Conservation (phyloP, 2,888 invertebrate genomes). For the Cataglyphis altisquamis region DNA sequence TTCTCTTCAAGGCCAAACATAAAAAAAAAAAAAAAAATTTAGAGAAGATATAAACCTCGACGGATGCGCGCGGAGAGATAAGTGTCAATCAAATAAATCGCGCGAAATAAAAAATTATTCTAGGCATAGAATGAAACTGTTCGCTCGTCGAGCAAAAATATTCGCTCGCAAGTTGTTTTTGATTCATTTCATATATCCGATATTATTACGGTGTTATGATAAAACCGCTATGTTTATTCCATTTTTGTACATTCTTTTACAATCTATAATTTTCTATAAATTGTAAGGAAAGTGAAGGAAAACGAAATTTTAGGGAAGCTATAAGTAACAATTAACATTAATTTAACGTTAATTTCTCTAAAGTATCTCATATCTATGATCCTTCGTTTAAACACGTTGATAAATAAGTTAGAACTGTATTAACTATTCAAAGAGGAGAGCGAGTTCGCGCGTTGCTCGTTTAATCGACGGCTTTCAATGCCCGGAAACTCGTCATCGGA, state of each 20-base stretch:
- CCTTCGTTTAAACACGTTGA: not conserved
- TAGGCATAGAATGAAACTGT: not conserved
- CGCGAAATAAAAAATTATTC: not conserved
- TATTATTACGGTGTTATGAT: not conserved
- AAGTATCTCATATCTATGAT: not conserved
- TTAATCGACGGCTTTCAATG: constrained; percentile 65
- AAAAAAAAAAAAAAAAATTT: not conserved
- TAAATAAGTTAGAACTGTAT: constrained; percentile 4
- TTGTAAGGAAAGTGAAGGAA: not conserved
- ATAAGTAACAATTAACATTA: not conserved
- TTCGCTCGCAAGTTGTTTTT: not conserved
- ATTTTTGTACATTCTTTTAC: not conserved
- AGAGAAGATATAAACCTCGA: constrained; percentile 16
- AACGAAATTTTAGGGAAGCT: not conserved
- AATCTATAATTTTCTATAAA: not conserved
- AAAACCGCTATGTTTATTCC: not conserved
- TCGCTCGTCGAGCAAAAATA: not conserved
- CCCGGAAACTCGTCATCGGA: constrained; percentile 69
- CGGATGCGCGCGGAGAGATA: not conserved
- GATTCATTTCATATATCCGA: not conserved
- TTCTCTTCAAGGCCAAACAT: constrained; percentile 46
- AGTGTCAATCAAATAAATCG: not conserved
- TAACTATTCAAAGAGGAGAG: not conserved
- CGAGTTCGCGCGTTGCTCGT: constrained; percentile 20
- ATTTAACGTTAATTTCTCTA: not conserved